Conservation (phyloP, 2,797 vertebrate species). For the Allobates femoralis region DNA sequence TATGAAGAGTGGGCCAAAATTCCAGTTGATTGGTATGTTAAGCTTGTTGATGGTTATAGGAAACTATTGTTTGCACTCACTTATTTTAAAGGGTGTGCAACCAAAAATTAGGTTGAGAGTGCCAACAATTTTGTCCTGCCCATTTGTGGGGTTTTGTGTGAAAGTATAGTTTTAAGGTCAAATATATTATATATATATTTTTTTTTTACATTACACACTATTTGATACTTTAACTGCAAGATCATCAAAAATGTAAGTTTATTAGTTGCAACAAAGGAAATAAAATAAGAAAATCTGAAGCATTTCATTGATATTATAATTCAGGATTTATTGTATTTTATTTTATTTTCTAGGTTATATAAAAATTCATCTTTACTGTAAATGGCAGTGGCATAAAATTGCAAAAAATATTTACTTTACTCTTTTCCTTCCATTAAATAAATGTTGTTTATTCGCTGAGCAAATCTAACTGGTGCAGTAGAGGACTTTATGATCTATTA, state of each 20-base stretch:
- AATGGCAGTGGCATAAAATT: conserved; percentile 62
- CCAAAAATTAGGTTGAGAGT: too few species aligned
- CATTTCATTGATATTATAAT: neutral
- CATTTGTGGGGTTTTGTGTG: too few species aligned
- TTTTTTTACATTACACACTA: too few species aligned
- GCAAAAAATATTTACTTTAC: conserved; percentile 6
- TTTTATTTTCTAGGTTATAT: neutral
- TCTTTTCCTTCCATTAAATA: neutral
- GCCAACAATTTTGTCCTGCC: too few species aligned
- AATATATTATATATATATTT: too few species aligned
- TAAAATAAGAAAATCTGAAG: neutral
- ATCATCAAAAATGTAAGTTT: neutral
- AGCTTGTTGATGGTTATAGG: too few species aligned
- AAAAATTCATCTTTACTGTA: conserved; percentile 51
- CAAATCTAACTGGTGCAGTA: conserved; percentile 66
- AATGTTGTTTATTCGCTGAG: conserved; percentile 65
- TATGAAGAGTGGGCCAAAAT: too few species aligned
- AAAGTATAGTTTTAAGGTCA: too few species aligned
- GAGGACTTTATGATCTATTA: conserved; percentile 68
- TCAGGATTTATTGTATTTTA: neutral
- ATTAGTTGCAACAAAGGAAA: neutral
- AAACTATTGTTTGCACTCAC: too few species aligned
- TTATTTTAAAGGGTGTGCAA: too few species aligned
- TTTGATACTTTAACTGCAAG: too few species aligned
- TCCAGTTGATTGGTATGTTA: too few species aligned